Base-by-base conservation (phyloP, 2,113 vertebrate genomes). In the Sitta europaea region DNA sequence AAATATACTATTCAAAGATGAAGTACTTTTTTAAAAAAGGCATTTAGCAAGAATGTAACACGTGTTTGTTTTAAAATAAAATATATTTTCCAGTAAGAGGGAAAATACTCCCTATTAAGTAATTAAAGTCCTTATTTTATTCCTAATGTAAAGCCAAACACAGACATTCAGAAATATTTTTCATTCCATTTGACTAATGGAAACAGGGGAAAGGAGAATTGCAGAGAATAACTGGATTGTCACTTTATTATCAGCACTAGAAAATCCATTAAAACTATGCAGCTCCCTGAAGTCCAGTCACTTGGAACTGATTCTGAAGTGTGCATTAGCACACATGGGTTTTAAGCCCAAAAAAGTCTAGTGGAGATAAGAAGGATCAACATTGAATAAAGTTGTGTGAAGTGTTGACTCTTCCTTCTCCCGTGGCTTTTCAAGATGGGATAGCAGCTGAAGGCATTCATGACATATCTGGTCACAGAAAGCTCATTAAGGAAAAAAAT, bases 281-380 rank as follows among this genome's bases (percentile, higher is more conserved):
- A 73, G 14, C 31, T 92, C 29, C 54, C 42, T 50, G 5, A 62
- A 77, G 21, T 66, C 67, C 35, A 53, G 0, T 24, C 12, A 14
- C 53, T 94, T 61, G 29, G 65, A 86, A 80, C 13, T 42, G 42
- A 35, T 48, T 43, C 38, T 58, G 43, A 86, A 80, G 24, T 19
- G 38, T 3, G 3, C 14, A 17, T 45, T 31, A 88, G 36, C n/a
- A 21, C 9, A n/a, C 1, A 1, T 66, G 55, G 5, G 0, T 11
- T 47, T 51, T 42, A 54, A 62, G 12, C 8, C 10, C 35, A 12
- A 62, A 65, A 43, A 53, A 7, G 8, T 70, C 27, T 83, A 11
- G 22, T 67, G 65, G 33, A 58, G 51, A 22, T 71, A 57, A 71
- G 70, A 59, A 28, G 9, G 43, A 36, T 94, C 29, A 31, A 24